A percentile compares a stretch with the other conserved stretches of the same genome.
These are phyloP conservation scores for Ypsolopha sequella DNA, from an alignment of 2,888 invertebrate species.

Conservation along the genomic window DNA sequence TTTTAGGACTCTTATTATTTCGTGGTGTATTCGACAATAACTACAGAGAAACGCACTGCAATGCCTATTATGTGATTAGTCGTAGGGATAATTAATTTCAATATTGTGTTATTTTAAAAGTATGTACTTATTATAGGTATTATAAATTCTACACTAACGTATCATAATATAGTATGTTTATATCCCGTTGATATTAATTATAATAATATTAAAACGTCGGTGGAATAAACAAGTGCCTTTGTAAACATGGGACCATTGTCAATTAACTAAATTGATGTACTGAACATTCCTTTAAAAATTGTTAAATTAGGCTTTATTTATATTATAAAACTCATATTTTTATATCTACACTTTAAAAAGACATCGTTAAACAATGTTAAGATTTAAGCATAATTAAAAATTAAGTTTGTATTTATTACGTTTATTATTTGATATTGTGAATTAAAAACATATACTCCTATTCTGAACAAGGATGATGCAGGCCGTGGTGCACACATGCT, in stretches of 20 bases:
- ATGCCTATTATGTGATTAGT: no score
- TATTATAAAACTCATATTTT: conserved; percentile 28
- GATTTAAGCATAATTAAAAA: conserved; percentile 52
- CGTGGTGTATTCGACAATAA: no score
- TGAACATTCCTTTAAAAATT: conserved; percentile 55
- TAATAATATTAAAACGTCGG: conserved; percentile 12
- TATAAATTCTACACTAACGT: conserved; percentile 23
- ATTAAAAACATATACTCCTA: no score
- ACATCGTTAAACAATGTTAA: conserved; percentile 51
- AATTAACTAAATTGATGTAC: conserved; percentile 48
- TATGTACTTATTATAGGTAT: conserved; percentile 43
- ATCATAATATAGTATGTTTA: conserved; percentile 20
- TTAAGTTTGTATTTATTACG: conserved; percentile 28
- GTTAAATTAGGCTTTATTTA: conserved; percentile 35
- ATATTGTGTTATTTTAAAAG: background rate
- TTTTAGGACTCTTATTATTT: no score
- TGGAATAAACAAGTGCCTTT: conserved; percentile 44
- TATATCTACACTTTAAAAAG: conserved; percentile 43
- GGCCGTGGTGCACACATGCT: no score
- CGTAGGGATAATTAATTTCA: background rate
- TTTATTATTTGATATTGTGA: no score
- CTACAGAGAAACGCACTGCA: no score
- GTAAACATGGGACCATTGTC: conserved; percentile 48
- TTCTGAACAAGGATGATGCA: no score
- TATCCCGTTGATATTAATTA: conserved; percentile 27